Conservation (phyloP, 2,797 vertebrate species). For the Gymnopithys bicolor region DNA sequence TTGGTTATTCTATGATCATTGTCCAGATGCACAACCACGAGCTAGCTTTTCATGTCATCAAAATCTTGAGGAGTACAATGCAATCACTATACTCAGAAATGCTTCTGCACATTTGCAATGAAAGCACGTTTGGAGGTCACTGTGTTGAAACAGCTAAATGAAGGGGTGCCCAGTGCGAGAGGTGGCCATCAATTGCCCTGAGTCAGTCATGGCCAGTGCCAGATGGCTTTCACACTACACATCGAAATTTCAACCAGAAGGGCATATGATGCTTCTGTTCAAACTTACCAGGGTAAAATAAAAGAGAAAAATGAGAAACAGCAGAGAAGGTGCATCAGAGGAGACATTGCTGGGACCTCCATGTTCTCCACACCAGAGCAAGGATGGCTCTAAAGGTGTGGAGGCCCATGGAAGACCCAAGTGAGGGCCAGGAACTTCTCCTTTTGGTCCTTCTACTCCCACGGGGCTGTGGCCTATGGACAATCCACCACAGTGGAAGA, state of each 20-base stretch:
- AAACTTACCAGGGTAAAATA: neutral
- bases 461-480: neutral
- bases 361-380: neutral
- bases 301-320: neutral
- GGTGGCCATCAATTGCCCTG: neutral
- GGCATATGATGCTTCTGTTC: neutral
- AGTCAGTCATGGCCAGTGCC: neutral
- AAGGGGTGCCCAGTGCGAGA: accelerated
- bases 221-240: neutral
- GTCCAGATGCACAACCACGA: neutral
- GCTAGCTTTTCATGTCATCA: neutral
- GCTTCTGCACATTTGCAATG: neutral
- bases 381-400: neutral
- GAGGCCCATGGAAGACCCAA: accelerated
- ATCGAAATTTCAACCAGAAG: neutral
- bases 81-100: neutral
- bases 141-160: neutral
- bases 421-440: neutral
- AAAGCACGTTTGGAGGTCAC: neutral
- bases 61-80: neutral
- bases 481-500: neutral
- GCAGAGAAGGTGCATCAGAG: neutral
- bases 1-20: neutral
- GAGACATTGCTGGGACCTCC: neutral
- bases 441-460: neutral